Conservation (phyloP, 2,888 invertebrate species). For the Rhagium mordax region DNA sequence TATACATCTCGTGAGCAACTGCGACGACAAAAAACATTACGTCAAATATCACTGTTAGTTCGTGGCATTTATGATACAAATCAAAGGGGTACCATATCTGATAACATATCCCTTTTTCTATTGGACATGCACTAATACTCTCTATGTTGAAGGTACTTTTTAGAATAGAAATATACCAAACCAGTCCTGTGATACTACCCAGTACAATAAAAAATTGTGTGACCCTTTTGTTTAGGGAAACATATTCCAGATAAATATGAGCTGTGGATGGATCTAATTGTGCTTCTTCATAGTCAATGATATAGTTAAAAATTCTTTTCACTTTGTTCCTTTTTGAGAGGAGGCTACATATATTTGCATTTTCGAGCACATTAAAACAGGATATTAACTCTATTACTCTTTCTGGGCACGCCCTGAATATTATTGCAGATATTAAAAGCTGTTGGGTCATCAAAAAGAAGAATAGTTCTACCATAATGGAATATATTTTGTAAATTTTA, state of each 20-base stretch:
- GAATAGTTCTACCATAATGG: conserved; percentile 27
- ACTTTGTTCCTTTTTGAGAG: conserved; percentile 30
- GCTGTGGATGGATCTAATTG: background rate
- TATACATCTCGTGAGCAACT: conserved; percentile 23
- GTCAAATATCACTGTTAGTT: conserved; percentile 24
- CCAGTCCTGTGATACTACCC: conserved; percentile 10
- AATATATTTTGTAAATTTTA: background rate
- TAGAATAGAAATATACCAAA: conserved; percentile 34
- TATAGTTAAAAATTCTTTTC: conserved; percentile 32
- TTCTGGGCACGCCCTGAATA: conserved; percentile 31
- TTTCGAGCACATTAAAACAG: conserved; percentile 37
- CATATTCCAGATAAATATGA: conserved; percentile 29
- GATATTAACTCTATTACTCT: conserved; percentile 23
- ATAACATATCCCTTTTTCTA: conserved; percentile 22
- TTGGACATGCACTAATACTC: conserved; percentile 12
- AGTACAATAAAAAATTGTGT: conserved; percentile 24
- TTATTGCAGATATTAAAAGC: conserved; percentile 25
- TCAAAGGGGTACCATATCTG: conserved; percentile 42
- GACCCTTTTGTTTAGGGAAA: conserved; percentile 26
- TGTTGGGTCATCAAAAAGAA: conserved; percentile 34
- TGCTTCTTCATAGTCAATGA: conserved; percentile 25
- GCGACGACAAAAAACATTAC: conserved; percentile 16
- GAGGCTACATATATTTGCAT: conserved; percentile 32
- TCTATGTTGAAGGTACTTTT: conserved; percentile 7
- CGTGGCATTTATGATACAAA: conserved; percentile 32